Conservation (phyloP, 2,113 vertebrate genomes). For the Zingel zingel region DNA sequence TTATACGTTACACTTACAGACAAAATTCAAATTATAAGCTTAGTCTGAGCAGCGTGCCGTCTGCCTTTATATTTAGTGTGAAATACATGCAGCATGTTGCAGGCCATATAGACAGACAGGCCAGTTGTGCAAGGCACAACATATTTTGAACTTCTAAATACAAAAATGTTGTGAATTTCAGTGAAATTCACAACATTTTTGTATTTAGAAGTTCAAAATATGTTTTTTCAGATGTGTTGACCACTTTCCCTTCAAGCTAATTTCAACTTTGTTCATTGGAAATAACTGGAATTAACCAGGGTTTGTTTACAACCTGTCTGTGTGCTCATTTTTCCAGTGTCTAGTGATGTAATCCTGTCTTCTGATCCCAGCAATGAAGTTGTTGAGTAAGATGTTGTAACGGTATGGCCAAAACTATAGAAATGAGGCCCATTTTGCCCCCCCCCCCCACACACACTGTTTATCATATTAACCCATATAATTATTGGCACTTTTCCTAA, state of each 20-base stretch:
- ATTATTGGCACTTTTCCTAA: background rate
- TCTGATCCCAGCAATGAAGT: background rate
- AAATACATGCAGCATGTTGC: constrained; percentile 4
- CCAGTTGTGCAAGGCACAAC: background rate
- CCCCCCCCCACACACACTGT: too few relatives aligned
- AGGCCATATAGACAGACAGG: too few relatives aligned
- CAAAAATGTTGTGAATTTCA: too few relatives aligned
- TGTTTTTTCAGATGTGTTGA: background rate
- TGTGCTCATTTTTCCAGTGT: background rate
- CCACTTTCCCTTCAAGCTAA: background rate
- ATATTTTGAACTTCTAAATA: too few relatives aligned
- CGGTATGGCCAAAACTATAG: background rate
- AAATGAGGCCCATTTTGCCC: background rate
- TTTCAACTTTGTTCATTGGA: background rate
- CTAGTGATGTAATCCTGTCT: background rate
- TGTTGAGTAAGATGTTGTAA: constrained; percentile 2
- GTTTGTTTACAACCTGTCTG: background rate
- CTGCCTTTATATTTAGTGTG: constrained; percentile 29
- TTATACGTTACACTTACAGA: constrained; percentile 19
- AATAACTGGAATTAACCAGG: background rate
- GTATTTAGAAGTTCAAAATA: background rate
- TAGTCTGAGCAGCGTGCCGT: constrained; percentile 1
- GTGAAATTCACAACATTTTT: too few relatives aligned
- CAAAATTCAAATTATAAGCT: constrained; percentile 29
- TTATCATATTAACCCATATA: background rate